Base-by-base conservation (phyloP, 2,888 invertebrate species). In the Athrips mouffetella region DNA sequence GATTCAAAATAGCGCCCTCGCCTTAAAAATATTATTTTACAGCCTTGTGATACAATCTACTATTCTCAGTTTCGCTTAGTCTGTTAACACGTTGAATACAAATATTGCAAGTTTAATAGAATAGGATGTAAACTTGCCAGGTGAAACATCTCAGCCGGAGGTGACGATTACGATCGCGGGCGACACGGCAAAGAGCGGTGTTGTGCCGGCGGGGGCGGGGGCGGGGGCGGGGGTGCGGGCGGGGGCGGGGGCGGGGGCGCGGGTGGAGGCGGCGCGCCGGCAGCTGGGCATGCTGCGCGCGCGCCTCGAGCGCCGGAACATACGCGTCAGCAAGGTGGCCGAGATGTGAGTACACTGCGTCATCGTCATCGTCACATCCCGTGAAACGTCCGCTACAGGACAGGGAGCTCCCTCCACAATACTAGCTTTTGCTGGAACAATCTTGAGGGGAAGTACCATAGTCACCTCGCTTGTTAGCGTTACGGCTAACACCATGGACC, bases 261-360 rank as follows among this genome's bases (percentile, higher is more conserved):
- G 91, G 58, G 81, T 91, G 35, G 92, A 91, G 49, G 89, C 90
- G 7, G 88, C 93, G 21, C 82, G 87, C 50, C 89, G 93, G 55
- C 95, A 97, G 79, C 92, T 98, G 54, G 90, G 91, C 46, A 82
- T 92, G 70, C 87, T 97, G 54, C 92, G 93, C 57, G 92, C 93
- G 63, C 91, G 95, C 63, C 86, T 98, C 55, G 97, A 97, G 73
- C 89, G 97, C 53, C 90, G 96, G 59, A 97, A 96, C 74, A 94
- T 96, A 54, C 94, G 96, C 78, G 94, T 97, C 61, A 97, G 97
- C 58, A 98, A 98, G 89, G 97, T 97, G 10, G 95, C 97, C 2
- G 97, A 98, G 76, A 94, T 97, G 95, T 97, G 76, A 93, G 95
- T 92, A 16, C 7, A n/a, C n/a, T 30, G n/a, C n/a, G n/a, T n/a